These are phyloP conservation scores for Panagrolaimus sp. DNA, from an alignment of 1,140 invertebrate species.

Conservation along the genomic window DNA sequence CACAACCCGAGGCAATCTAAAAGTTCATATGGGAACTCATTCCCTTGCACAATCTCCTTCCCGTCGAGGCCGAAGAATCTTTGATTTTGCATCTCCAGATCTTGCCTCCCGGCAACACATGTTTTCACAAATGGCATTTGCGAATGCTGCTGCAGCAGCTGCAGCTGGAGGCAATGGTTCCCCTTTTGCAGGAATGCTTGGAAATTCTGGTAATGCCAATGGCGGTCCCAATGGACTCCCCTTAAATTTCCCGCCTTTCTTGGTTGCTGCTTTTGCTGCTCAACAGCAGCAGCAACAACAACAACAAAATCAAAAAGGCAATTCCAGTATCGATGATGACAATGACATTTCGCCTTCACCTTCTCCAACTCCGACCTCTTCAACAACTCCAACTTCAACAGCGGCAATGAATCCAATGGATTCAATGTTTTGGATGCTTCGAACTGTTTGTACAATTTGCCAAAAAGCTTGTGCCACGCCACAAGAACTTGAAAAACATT, in stretches of 20 bases:
- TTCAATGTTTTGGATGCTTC: constrained; percentile 39
- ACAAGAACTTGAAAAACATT: constrained; percentile 32
- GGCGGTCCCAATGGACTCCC: constrained; percentile 14
- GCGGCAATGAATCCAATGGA: constrained; percentile 20
- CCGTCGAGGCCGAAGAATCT: constrained; percentile 52
- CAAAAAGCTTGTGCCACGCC: constrained; percentile 37
- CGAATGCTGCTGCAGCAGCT: constrained; percentile 19
- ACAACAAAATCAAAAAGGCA: background rate
- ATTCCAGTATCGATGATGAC: background rate
- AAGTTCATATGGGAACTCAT: constrained; percentile 67
- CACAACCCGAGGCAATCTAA: constrained; percentile 94
- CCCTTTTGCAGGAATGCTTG: background rate
- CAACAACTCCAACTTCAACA: background rate
- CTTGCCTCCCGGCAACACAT: constrained; percentile 3
- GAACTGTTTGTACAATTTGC: constrained; percentile 39
- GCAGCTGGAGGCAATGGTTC: background rate
- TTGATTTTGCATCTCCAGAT: constrained; percentile 38
- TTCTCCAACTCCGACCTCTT: background rate
- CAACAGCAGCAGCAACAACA: constrained; percentile 15
- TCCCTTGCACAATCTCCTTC: constrained; percentile 47
- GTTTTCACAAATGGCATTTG: background rate
- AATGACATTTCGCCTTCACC: background rate
- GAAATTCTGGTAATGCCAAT: background rate
- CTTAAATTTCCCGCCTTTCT: background rate
- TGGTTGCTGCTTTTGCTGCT: constrained; percentile 5